Base-by-base conservation (phyloP, 2,888 invertebrate genomes). In the Halictus quadricinctus region DNA sequence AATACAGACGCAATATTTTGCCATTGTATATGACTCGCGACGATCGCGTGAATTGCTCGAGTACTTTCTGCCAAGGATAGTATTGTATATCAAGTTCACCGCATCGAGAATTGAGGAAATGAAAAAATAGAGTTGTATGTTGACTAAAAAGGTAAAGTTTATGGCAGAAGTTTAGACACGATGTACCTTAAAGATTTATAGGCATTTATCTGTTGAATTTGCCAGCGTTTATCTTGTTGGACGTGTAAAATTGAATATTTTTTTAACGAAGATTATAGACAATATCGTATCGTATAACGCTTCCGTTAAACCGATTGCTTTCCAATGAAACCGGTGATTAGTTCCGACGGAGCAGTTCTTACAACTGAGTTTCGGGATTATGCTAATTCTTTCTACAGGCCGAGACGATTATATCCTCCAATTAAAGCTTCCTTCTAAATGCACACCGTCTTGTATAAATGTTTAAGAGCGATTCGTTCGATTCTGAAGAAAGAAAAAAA, bases 241-340 rank as follows among this genome's bases (percentile, higher is more conserved):
- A 82, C 41, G 79, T 64, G 83, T 84, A 76, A 83, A 83, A 69
- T 84, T 15, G 70, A 82, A 79, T 84, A 84, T 84, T 79, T 82
- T 84, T 48, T 77, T 66, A 82, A 15, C 43, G 58, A 50, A 72
- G 72, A 72, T 46, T 79, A 64, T 73, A 79, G 83, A 82, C 79
- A 76, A 82, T 78, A 81, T 75, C 41, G 29, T 76, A 48, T 46
- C 43, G 46, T 72, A 64, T 25, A 10, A 36, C 36, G 5, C n/a
- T 78, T 81, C 46, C n/a, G 29, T 78, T 64, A 10, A 46, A 43
- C 12, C 75, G 36, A 78, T 81, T 78, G 12, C 2, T 64, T 81
- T 82, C 15, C n/a, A 10, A n/a, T 58, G 13, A 15, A 64, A 64
- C 6, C 36, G 36, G n/a, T 10, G 7, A 64, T 13, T 29, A 64